Evolutionary conservation across 2,888 invertebrate species (phyloP).

Genomic region (Prenolepis imparis): DNA sequence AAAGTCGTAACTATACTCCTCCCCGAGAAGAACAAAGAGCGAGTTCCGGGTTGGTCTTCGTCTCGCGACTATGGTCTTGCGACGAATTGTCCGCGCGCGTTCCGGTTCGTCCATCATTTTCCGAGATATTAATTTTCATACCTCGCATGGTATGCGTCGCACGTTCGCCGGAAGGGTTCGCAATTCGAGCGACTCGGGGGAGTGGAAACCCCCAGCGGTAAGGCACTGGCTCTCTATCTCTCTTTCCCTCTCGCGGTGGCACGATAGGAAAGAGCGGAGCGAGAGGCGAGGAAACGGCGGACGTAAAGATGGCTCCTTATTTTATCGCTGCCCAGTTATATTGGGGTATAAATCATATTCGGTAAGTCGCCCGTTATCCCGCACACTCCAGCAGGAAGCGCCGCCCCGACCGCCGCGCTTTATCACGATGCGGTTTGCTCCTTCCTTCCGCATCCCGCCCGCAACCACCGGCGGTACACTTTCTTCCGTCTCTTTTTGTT

Average conservation of each 20-base stretch:
- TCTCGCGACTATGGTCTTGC: constrained; percentile 1
- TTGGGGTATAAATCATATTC: constrained; percentile 83
- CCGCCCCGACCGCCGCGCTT: constrained; percentile 70
- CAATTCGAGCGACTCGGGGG: constrained; percentile 37
- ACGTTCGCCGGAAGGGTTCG: constrained; percentile 43
- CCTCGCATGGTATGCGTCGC: constrained; percentile 51
- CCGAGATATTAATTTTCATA: constrained; percentile 72
- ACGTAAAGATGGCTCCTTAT: constrained; percentile 76
- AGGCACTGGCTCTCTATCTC: too few relatives aligned
- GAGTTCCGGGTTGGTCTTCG: background rate
- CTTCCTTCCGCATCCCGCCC: constrained; percentile 56
- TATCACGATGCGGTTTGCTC: constrained; percentile 72
- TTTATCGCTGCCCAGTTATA: constrained; percentile 82
- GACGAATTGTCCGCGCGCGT: background rate
- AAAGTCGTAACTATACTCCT: background rate
- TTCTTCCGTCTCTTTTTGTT: constrained; percentile 63
- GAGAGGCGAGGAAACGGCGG: constrained; percentile 43
- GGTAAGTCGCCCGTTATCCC: constrained; percentile 79
- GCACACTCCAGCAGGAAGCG: constrained; percentile 71
- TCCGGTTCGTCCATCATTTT: constrained; percentile 29
- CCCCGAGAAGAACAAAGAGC: background rate
- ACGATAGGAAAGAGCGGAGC: background rate
- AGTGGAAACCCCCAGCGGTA: background rate
- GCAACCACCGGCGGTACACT: constrained; percentile 37
- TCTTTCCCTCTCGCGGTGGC: constrained; percentile 7